Evolutionary conservation across 1,140 invertebrate species (phyloP), one percentile per base, ranked within the genome.

Genomic region (Saccostrea cuccullata): DNA sequence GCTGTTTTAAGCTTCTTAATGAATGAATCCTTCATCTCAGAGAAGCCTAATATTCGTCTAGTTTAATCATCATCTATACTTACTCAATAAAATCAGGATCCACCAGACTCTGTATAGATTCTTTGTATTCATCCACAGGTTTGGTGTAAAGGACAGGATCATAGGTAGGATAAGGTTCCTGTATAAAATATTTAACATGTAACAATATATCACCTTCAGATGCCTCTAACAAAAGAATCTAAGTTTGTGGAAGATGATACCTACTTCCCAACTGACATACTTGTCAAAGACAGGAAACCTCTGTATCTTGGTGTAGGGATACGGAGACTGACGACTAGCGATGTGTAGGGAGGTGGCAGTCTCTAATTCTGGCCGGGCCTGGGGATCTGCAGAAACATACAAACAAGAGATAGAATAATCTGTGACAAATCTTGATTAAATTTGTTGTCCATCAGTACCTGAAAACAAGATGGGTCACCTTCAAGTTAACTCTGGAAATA

Each of bases 261-360:
- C 92, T 70, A 95, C 95, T 90, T 95, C 93, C 95, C 95, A 95
- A 9, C 92, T 92, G 3, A 95, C 95, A 89, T 94, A 95, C 88
- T 95, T 94, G 89, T 95, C 95, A 84, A 95, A 93, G 36, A 95
- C 93, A 55, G 95, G 94, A 88, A 94, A 95, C 11, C 95, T 90
- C 47, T 93, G 90, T 58, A 95, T 91, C 84, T 90, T 89, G 4
- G 95, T 95, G 15, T 91, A 92, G 11, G 93, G 94, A 91, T 95
- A 95, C 11, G 95, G 95, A 2, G 95, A 95, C 60, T 93, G 90
- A 55, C 95, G 87, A 15, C 94, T 90, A 2, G 94, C 89, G 20
- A 93, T 86, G 90, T 95, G 94, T 82, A 93, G 73, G 6, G 36
- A 30, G n/a, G 40, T 26, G 20, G 20, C 17, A 0, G 40, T 55